These are phyloP conservation scores for Prolemur simus DNA, from an alignment of 2,113 vertebrate genomes.

Conservation along the genomic window DNA sequence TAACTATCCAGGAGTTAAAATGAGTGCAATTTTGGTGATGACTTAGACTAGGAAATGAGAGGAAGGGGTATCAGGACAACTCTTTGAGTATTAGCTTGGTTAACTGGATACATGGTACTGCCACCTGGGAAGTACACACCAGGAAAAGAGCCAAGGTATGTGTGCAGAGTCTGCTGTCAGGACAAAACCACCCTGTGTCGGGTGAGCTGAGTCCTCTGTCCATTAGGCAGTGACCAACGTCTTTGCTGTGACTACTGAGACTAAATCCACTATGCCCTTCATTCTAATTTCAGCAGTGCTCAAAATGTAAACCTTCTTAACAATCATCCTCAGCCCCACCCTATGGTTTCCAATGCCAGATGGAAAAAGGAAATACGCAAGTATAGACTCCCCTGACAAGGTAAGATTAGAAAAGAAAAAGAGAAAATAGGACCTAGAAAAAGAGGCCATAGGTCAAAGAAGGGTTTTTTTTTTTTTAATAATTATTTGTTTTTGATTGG, in stretches of 20 bases:
- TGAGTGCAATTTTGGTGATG: background rate
- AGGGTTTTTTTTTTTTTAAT: background rate
- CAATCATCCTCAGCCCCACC: background rate
- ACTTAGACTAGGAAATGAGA: background rate
- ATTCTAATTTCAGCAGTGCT: background rate
- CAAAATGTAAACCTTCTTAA: background rate
- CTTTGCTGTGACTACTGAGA: background rate
- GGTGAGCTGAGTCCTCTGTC: background rate
- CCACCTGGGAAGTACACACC: background rate
- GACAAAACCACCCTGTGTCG: background rate
- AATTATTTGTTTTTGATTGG: background rate
- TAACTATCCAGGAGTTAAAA: background rate
- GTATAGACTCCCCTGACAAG: background rate
- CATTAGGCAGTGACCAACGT: background rate
- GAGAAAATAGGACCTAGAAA: background rate
- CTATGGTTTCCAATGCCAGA: background rate
- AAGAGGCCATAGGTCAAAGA: background rate
- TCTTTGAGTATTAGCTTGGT: background rate
- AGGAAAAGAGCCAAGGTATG: background rate
- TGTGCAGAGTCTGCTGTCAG: background rate
- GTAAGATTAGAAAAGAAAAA: background rate
- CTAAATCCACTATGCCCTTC: background rate
- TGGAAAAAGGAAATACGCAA: background rate
- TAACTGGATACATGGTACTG: background rate
- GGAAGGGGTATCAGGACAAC: background rate